Percentiles rank a stretch among this genome's conserved stretches.
Evolutionary conservation across 2,797 vertebrate species (phyloP).

Genomic region (Aphelocoma californica): DNA sequence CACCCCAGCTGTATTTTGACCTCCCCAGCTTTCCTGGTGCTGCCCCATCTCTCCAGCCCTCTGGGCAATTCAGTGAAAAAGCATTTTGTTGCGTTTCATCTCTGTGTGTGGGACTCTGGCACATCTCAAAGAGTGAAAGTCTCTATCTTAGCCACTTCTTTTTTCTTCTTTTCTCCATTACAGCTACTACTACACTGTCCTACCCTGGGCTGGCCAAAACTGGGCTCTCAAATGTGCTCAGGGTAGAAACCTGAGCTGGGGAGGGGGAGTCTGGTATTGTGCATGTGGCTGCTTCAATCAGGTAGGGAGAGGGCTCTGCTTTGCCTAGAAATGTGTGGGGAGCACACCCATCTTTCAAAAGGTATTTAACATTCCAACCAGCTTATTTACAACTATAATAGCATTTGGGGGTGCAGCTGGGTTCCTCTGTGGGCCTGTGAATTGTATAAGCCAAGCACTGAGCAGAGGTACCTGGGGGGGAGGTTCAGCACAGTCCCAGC

Average conservation of each 20-base stretch:
- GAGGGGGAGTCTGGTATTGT: background rate
- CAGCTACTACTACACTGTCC: background rate
- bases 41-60: background rate
- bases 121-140: background rate
- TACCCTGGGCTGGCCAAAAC: background rate
- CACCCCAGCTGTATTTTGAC: background rate
- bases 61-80: background rate
- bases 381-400: background rate
- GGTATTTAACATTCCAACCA: background rate
- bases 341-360: background rate
- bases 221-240: background rate
- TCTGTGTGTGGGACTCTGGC: background rate
- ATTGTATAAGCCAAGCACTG: background rate
- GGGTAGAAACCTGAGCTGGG: background rate
- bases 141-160: background rate
- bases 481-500: background rate
- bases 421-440: background rate
- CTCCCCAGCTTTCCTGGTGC: background rate
- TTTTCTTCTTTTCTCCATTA: background rate
- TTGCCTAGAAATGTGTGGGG: background rate
- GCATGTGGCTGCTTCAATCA: background rate
- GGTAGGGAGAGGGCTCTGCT: background rate
- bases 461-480: background rate
- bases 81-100: background rate
- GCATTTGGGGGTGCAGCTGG: background rate